Percentiles rank a stretch among this genome's conserved stretches.
These are phyloP conservation scores for Teleiodes luculella DNA, from an alignment of 2,888 invertebrate species.

Conservation along the genomic window DNA sequence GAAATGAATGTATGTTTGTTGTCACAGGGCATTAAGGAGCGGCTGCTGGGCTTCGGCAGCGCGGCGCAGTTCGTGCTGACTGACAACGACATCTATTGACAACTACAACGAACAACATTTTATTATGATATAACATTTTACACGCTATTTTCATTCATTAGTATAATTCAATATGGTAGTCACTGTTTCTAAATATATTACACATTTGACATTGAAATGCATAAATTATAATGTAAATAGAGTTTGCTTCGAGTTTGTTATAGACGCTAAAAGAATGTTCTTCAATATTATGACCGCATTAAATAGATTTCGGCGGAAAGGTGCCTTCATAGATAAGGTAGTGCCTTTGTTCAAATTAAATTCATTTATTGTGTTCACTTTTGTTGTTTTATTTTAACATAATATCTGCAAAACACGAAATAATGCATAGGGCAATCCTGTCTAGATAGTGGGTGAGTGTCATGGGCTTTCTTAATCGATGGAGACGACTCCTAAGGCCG, in stretches of 20 bases:
- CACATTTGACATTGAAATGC: constrained; percentile 41
- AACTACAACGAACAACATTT: constrained; percentile 54
- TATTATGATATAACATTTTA: constrained; percentile 43
- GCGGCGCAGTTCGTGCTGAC: constrained; percentile 79
- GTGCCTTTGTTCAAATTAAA: constrained; percentile 71
- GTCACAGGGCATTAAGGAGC: constrained; percentile 61
- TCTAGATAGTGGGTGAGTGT: too few species aligned
- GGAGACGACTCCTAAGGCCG: too few species aligned
- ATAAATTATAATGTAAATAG: constrained; percentile 64
- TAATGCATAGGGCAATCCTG: too few species aligned
- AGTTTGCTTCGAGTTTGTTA: constrained; percentile 52
- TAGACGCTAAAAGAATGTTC: constrained; percentile 61
- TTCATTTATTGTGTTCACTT: constrained; percentile 59
- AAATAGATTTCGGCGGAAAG: constrained; percentile 52
- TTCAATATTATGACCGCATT: constrained; percentile 54
- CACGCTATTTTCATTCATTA: constrained; percentile 29
- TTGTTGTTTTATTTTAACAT: constrained; percentile 39
- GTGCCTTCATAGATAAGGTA: constrained; percentile 65
- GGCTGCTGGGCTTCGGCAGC: constrained; percentile 79
- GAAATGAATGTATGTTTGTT: too few species aligned
- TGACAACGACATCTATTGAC: constrained; percentile 57
- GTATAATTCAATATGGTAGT: constrained; percentile 41
- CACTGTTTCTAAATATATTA: constrained; percentile 49
- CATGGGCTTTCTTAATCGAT: too few species aligned
- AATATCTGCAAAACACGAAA: too few species aligned